Evolutionary conservation across 2,888 invertebrate species (phyloP), one percentile per base, ranked within the genome.

Genomic region (Sussaba pulchella): DNA sequence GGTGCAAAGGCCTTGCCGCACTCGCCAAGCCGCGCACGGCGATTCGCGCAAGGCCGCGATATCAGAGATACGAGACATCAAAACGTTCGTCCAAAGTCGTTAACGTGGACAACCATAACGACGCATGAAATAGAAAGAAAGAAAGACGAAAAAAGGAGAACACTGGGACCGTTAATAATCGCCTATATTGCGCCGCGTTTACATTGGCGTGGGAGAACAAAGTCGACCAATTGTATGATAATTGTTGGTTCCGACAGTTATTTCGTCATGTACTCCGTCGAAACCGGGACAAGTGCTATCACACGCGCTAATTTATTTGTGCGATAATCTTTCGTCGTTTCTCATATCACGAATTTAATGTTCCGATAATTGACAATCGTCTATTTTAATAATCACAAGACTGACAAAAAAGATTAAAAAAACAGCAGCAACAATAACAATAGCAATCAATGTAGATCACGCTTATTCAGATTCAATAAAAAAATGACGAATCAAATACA

Each of bases 1-100:
- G 41, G 54, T 43, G 72, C 76, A 63, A 76, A 71, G 80, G 66
- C 71, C 72, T 80, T 63, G 76, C 67, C 50, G 39, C 9, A 59
- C 64, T 50, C 54, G 66, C 31, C 61, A 12, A 76, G 50, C 36
- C 3, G 17, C 12, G 31, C 2, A 31, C 64, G 76, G 73, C 69
- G 64, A 81, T 77, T 70, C 59, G 64, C 70, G 77, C 81, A 81
- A 81, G 81, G 81, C 76, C 77, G 77, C 73, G 64, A 73, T 73
- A 73, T 73, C 64, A 14, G 41, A 36, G 54, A 36, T 24, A 21
- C 59, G 26, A 21, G 39, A n/a, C 14, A 43, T 45, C 19, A 67
- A 78, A 54, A 31, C 45, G 52, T 50, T 31, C n/a, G 36, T 39
- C 24, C 41, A 36, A 45, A 63, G 52, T 67, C 67, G 69, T 64